Conservation (phyloP, 2,797 vertebrate species). For the Coilia nasus region DNA sequence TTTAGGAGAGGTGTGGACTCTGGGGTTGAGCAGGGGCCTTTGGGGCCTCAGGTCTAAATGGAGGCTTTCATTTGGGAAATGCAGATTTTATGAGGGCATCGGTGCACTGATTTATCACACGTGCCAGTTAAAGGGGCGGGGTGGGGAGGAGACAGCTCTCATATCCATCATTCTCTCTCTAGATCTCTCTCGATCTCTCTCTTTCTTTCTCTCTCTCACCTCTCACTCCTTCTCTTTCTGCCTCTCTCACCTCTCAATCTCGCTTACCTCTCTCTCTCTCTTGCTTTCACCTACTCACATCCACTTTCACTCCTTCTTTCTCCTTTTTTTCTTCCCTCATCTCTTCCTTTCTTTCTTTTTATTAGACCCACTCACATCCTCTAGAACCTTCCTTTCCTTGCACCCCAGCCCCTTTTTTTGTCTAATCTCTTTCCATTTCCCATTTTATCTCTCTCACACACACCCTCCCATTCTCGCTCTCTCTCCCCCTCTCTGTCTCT, state of each 20-base stretch:
- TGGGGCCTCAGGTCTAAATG: not conserved
- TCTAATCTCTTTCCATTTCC: not conserved
- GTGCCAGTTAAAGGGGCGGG: not conserved
- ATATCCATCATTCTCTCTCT: conserved; percentile 16
- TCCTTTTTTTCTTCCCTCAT: too few relatives aligned
- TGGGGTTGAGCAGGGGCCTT: not conserved
- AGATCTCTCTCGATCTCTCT: not conserved
- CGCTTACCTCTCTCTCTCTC: not conserved
- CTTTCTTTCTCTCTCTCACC: not conserved
- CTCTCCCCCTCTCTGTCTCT: not conserved
- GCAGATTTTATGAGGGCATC: conserved; percentile 21
- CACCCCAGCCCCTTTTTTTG: not conserved
- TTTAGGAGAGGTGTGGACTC: not conserved
- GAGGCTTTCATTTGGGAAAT: conserved; percentile 19
- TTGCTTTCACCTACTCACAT: not conserved
- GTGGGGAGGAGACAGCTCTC: conserved; percentile 4
- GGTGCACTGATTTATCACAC: not conserved
- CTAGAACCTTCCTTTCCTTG: not conserved
- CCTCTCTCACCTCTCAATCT: not conserved
- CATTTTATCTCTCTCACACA: not conserved
- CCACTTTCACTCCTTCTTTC: not conserved
- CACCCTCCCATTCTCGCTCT: not conserved
- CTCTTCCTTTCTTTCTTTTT: not conserved
- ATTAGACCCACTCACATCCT: not conserved
- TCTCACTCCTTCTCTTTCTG: not conserved